Evolutionary conservation across 2,113 vertebrate genomes (phyloP).

Genomic region (Gallinago jamesoni): DNA sequence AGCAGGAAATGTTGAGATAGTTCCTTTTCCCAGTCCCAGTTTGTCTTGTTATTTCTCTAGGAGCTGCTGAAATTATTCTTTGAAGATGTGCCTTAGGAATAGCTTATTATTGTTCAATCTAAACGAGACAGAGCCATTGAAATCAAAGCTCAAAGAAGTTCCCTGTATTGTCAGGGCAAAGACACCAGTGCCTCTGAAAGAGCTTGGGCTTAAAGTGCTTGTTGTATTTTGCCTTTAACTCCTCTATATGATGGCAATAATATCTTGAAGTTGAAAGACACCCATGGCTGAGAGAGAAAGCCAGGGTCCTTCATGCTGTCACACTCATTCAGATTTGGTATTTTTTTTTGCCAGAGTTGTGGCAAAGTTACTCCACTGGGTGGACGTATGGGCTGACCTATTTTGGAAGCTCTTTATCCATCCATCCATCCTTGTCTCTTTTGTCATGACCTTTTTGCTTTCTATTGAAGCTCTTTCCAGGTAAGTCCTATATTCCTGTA

Average conservation of each 20-base stretch:
- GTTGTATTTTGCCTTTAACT: background rate
- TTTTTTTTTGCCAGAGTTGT: background rate
- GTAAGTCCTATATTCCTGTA: background rate
- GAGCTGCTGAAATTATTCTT: background rate
- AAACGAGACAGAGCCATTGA: background rate
- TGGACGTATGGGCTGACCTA: background rate
- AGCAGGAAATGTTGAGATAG: background rate
- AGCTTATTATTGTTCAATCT: background rate
- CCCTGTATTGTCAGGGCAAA: background rate
- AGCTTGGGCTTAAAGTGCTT: background rate
- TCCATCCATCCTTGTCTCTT: background rate
- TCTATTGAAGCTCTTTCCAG: background rate
- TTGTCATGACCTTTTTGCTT: background rate
- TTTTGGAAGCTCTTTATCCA: background rate
- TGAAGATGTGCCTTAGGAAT: background rate
- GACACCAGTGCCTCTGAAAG: background rate
- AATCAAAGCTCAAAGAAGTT: background rate
- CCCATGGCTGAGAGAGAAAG: background rate
- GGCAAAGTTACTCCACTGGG: background rate
- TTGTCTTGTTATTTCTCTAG: background rate
- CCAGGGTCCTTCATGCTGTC: background rate
- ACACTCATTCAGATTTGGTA: background rate
- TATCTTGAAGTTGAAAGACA: background rate
- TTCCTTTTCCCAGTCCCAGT: background rate
- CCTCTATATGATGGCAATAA: no score